Evolutionary conservation across 1,140 invertebrate genomes (phyloP).

Genomic region (Dufourea novaeangliae): DNA sequence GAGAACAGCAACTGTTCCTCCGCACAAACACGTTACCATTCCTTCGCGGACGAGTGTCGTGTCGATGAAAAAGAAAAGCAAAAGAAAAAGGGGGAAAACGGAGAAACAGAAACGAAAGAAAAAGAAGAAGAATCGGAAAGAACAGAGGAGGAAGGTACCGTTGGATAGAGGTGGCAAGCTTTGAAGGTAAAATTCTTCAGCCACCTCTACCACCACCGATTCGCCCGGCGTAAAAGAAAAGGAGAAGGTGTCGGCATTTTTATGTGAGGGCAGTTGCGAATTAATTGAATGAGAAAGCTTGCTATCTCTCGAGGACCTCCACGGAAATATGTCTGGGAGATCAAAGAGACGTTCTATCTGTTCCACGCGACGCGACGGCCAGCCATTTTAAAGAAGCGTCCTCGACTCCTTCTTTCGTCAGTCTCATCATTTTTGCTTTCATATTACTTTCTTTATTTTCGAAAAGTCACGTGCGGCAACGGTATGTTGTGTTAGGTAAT

Average conservation of each 20-base stretch:
- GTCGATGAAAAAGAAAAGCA: background rate
- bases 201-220: conserved; percentile 22
- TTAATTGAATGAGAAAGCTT: conserved; percentile 75
- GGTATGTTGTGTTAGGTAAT: too few species aligned
- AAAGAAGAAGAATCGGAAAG: conserved; percentile 15
- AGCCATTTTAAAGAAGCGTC: conserved; percentile 48
- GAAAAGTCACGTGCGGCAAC: too few species aligned
- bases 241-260: conserved; percentile 55
- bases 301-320: conserved; percentile 18
- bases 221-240: conserved; percentile 25
- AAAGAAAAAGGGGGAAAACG: background rate
- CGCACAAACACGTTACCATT: conserved; percentile 39
- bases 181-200: conserved; percentile 57
- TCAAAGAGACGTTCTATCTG: conserved; percentile 64
- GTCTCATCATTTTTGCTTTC: too few species aligned
- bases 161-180: conserved; percentile 23
- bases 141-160: conserved; percentile 21
- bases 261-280: conserved; percentile 62
- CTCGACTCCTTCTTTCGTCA: conserved; percentile 19
- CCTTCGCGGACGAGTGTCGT: background rate
- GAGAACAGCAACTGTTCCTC: conserved; percentile 31
- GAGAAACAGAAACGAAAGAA: background rate
- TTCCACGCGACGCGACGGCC: conserved; percentile 50
- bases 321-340: conserved; percentile 46
- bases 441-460: too few species aligned